Conservation (phyloP, 2,888 invertebrate species). For the Chydorus sphaericus region DNA sequence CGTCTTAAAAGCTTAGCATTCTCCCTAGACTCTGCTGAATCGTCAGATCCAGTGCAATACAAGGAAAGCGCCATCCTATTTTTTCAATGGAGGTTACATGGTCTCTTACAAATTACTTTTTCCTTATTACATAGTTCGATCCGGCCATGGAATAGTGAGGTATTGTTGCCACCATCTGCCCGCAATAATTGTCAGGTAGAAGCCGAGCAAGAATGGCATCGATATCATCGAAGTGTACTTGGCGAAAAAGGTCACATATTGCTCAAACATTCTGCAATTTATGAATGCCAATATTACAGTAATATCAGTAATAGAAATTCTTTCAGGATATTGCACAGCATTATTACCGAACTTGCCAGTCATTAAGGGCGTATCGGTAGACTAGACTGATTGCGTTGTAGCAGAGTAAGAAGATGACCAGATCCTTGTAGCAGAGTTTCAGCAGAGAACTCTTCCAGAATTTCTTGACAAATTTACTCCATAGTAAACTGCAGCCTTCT, state of each 20-base stretch:
- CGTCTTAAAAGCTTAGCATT: too few relatives aligned
- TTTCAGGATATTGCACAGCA: too few relatives aligned
- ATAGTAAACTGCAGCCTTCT: too few relatives aligned
- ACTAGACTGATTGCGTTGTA: neutral
- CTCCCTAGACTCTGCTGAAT: too few relatives aligned
- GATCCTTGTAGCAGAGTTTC: neutral
- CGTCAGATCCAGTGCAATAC: too few relatives aligned
- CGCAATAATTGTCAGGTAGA: slow-evolving; percentile 42
- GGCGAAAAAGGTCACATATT: neutral
- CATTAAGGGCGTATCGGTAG: neutral
- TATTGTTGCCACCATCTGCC: slow-evolving; percentile 44
- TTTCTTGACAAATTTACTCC: neutral
- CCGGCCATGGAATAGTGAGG: slow-evolving; percentile 43
- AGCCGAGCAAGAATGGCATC: slow-evolving; percentile 41
- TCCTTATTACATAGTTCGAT: slow-evolving; percentile 28
- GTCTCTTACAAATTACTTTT: too few relatives aligned
- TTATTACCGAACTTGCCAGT: too few relatives aligned
- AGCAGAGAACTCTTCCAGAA: neutral
- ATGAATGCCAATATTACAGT: too few relatives aligned
- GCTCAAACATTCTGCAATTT: neutral
- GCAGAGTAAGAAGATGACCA: neutral
- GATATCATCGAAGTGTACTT: slow-evolving; percentile 28
- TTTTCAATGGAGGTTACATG: too few relatives aligned
- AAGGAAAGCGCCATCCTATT: slow-evolving; percentile 30
- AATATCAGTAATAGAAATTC: too few relatives aligned